Base-by-base conservation (phyloP, 2,888 invertebrate species). In the Lagria hirta region DNA sequence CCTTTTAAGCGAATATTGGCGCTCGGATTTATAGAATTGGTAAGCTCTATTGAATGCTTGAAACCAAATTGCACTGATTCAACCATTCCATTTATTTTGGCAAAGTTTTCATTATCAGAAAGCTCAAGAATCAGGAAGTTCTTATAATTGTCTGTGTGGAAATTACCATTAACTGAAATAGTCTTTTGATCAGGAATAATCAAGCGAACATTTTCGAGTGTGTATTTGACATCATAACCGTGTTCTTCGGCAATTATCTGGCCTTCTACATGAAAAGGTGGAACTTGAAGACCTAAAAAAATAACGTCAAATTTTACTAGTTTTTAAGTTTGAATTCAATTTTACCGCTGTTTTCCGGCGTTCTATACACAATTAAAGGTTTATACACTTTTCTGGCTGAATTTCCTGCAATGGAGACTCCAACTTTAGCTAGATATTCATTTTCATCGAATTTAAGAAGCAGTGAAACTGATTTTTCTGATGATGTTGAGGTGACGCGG, bases 311-410 rank as follows among this genome's bases (percentile, higher is more conserved):
- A 32, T 18, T 29, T 45, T 11, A 8, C 4, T 8, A 6, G 14
- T 28, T 28, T 28, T 6, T 5, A 30, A 30, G 6, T 8, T 16
- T n/a, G n/a, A n/a, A n/a, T 11, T 11, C 3, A 6, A 14, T 34
- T 44, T 38, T 36, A 61, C 67, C 8, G 40, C 12, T 33, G 20
- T 75, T 76, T 8, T 75, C 76, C 0, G 84, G 83, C 4, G 80
- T 61, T 54, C 77, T 77, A 65, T 82, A 83, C 56, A 84, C 82
- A 15, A 88, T 70, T 0, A 88, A 60, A 0, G 90, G 90, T 48
- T 76, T 82, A 65, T 82, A 87, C 6, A 79, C 71, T 14, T 68
- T 64, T 35, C 75, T 75, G 27, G 66, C 68, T 0, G 73, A 78
- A 38, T 75, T 75, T 3, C 82, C 82, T 20, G 76, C 73, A 10